Base-by-base conservation (phyloP, 2,888 invertebrate genomes). In the Aleiodes testaceus region DNA sequence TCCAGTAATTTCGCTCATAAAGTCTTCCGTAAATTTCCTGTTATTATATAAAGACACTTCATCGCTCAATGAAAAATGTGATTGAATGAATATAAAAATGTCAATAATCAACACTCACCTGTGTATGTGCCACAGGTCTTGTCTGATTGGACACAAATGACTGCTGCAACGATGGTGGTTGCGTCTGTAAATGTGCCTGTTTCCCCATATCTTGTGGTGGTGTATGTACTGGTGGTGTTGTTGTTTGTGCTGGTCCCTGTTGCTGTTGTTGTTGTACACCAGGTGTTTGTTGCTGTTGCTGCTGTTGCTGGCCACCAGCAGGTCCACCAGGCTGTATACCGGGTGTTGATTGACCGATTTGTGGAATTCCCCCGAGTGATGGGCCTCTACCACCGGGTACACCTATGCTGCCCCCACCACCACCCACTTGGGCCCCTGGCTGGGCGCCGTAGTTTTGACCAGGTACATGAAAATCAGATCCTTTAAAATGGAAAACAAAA, bases 361-460 rank as follows among this genome's bases (percentile, higher is more conserved):
- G 77, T 72, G 84, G 86, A 77, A 87, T 82, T 26, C 82, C 79
- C 70, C 82, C 82, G 53, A 86, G 79, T 65, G 82, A 79, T 67
- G 82, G 83, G 72, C 84, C 85, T 80, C 87, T 84, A 49, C 82
- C 84, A 49, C 85, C 84, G 30, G 84, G 82, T 74, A 86, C 84
- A 77, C 84, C 85, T 80, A 86, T 81, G 74, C 80, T 83, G 76
- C 80, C 82, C 75, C 84, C 85, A 70, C 84, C 85, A 72, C 85
- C 86, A 59, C 84, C 87, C 81, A 86, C 86, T 80, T 86, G 87
- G 79, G 84, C 84, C 75, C 86, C 85, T 81, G 84, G 83, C 80
- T 87, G 87, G 82, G 83, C 84, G 74, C 83, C 83, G 84, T 85
- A 87, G 79, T 82, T 87, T 78, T 84, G 85, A 79, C 84, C 84